Evolutionary conservation across 92 coral and sea anemone species (phyloP), one percentile per base, ranked within the genome.

Genomic region (Phenganax marumi): DNA sequence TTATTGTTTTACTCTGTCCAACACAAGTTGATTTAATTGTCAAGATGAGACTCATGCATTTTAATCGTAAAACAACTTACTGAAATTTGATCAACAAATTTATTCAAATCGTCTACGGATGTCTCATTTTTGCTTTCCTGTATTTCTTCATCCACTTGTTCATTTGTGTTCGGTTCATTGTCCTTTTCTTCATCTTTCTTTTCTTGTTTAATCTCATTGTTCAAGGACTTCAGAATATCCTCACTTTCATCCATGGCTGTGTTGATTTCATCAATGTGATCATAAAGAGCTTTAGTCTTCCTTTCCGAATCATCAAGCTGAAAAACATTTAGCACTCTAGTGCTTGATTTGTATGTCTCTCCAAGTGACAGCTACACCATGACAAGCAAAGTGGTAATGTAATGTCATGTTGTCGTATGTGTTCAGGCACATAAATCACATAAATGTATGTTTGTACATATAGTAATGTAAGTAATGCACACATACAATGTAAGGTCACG

Each of bases 231-330:
- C 83, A 78, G 39, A 14, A 78, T 56, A 25, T 78, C 51, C 50
- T 43, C 72, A 18, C 68, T 78, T 50, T 61, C 83, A 25, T 60
- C 73, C 73, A 78, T 78, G 3, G 83, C 43, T 16, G 24, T 8
- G 47, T 52, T 78, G 55, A 78, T 68, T 3, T 39, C 68, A 53
- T 78, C 83, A 71, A 78, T 78, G 63, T 78, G 83, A 8, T 78
- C 55, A 52, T 78, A 63, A 12, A 78, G 53, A 47, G 73, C n/a
- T 21, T 78, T 78, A 12, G 83, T 63, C 50, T 78, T 78, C 53
- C 83, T 61, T 26, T 78, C 83, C 10, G 83, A 78, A n/a, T 55
- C 49, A 48, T 78, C 83, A 25, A 78, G 83, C 83, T 78, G 83
- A 10, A 33, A 33, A 33, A 33, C 43, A 33, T 33, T 33, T 8